Conservation (phyloP, 2,797 vertebrate genomes). For the Jordanella pulchra region DNA sequence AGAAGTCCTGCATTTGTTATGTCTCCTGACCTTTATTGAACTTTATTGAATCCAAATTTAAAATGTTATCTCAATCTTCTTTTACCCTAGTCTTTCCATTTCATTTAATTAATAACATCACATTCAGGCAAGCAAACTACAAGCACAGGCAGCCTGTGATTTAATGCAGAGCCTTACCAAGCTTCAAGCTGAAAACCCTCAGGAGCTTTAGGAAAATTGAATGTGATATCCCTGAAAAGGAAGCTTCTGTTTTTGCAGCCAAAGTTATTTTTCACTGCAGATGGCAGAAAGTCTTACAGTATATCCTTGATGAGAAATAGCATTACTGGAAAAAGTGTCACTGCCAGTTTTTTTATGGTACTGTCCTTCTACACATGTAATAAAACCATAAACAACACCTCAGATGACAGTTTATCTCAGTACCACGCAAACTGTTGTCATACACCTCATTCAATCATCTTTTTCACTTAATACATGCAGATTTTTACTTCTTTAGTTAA, state of each 20-base stretch:
- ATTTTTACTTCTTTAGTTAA: not conserved
- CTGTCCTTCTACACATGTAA: not conserved
- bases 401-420: not conserved
- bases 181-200: not conserved
- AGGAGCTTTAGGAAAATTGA: not conserved
- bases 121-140: not conserved
- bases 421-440: not conserved
- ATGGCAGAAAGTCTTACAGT: not conserved
- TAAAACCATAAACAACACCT: not conserved
- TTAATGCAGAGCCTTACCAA: not conserved
- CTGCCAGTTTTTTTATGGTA: not conserved
- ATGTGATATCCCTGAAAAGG: not conserved
- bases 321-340: not conserved
- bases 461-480: not conserved
- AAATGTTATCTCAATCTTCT: not conserved
- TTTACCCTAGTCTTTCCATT: not conserved
- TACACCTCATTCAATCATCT: not conserved
- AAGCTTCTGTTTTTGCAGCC: not conserved
- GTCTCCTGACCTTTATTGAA: not conserved
- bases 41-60: not conserved
- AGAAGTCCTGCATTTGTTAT: not conserved
- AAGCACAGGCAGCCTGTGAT: not conserved
- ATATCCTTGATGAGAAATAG: not conserved
- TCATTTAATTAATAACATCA: not conserved
- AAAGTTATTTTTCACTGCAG: not conserved